Conservation (phyloP, 2,888 invertebrate species). For the Plutella xylostella region DNA sequence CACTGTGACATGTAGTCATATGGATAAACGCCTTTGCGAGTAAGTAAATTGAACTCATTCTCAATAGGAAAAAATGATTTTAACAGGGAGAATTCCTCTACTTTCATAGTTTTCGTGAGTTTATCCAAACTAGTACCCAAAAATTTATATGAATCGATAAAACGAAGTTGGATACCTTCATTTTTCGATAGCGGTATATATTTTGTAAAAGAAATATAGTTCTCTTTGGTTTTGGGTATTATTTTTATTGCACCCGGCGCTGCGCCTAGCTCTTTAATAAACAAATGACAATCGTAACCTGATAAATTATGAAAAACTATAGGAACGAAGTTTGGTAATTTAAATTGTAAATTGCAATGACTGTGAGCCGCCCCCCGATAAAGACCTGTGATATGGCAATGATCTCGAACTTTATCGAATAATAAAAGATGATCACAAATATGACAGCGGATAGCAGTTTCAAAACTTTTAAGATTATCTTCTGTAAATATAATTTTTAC, state of each 20-base stretch:
- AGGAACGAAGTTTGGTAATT: background rate
- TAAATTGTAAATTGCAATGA: constrained; percentile 3
- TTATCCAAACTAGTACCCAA: background rate
- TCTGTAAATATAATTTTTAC: background rate
- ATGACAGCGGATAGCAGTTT: background rate
- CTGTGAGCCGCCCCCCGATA: constrained; percentile 4
- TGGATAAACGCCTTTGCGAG: background rate
- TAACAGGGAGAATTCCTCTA: background rate
- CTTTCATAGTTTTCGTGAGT: background rate
- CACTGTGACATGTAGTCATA: background rate
- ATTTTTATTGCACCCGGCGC: background rate
- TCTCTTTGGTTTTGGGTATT: background rate
- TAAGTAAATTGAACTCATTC: background rate
- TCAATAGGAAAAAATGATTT: background rate
- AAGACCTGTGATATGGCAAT: constrained; percentile 3
- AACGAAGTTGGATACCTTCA: too few relatives aligned
- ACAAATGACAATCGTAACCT: background rate
- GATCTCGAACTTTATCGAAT: constrained; percentile 1
- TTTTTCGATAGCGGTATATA: background rate
- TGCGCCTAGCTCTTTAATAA: background rate
- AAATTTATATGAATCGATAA: background rate
- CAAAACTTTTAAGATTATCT: background rate
- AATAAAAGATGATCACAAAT: constrained; percentile 7
- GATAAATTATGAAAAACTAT: background rate
- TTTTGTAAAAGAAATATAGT: background rate